phyloP scores from a whole-genome alignment of 2,888 invertebrate species.

The Netelia fuscicornis region DNA sequence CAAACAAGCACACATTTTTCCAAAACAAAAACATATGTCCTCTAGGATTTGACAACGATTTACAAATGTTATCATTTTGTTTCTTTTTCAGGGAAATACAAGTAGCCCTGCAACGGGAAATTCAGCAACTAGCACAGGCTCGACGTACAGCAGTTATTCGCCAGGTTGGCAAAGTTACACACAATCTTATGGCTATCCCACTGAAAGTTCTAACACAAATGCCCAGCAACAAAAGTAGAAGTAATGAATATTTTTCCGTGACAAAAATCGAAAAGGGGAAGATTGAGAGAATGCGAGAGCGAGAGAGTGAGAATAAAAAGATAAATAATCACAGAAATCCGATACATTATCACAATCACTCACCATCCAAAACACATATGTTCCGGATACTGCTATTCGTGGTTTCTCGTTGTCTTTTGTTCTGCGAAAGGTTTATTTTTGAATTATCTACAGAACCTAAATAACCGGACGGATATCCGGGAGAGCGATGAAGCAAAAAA shows the following conservation, averaged over 20 bases:
- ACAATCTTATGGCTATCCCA: constrained; percentile 72
- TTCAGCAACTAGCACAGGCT: constrained; percentile 71
- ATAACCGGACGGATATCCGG: neutral
- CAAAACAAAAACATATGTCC: too few species aligned
- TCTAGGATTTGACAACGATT: too few species aligned
- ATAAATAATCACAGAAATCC: neutral
- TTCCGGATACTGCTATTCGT: neutral
- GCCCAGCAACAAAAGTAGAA: constrained; percentile 74
- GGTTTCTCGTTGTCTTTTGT: constrained; percentile 1
- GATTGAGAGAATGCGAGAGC: constrained; percentile 7
- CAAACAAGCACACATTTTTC: neutral
- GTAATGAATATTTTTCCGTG: constrained; percentile 72
- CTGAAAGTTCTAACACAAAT: constrained; percentile 72
- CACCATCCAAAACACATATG: constrained; percentile 17
- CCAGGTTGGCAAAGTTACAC: constrained; percentile 76
- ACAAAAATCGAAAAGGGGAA: constrained; percentile 22
- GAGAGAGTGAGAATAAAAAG: neutral
- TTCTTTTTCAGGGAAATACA: constrained; percentile 72
- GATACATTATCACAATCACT: neutral
- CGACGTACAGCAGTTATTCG: constrained; percentile 74
- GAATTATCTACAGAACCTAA: neutral
- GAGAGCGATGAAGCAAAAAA: constrained; percentile 8
- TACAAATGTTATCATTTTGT: constrained; percentile 1
- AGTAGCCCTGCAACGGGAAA: constrained; percentile 71
- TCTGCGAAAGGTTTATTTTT: constrained; percentile 9